These are phyloP conservation scores for Cyrtonyx montezumae DNA, from an alignment of 2,113 vertebrate genomes.

Conservation along the genomic window DNA sequence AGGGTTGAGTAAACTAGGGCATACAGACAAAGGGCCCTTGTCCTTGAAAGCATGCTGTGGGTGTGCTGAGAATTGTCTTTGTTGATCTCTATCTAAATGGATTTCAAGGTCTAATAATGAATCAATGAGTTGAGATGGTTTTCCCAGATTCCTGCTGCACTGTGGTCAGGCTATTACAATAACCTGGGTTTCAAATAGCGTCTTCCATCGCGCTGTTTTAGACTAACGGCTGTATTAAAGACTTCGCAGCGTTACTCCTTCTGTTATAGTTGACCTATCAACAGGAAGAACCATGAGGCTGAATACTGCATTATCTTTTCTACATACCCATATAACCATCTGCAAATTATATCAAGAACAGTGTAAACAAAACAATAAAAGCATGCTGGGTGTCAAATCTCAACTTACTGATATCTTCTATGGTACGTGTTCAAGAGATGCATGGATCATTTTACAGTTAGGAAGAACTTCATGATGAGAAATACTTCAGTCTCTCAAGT, in stretches of 20 bases:
- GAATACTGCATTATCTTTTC: not conserved
- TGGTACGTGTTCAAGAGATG: not conserved
- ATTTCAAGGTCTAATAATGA: constrained; percentile 51
- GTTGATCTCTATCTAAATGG: constrained; percentile 42
- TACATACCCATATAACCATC: not conserved
- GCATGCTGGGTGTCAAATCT: not conserved
- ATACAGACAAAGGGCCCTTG: constrained; percentile 24
- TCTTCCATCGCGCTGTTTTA: not conserved
- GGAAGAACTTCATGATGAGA: not conserved
- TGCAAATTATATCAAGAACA: not conserved
- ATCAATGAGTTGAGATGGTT: constrained; percentile 23
- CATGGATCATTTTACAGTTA: not conserved
- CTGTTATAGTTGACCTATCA: not conserved
- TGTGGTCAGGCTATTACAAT: not conserved
- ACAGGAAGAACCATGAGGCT: not conserved
- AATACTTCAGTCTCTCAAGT: not conserved
- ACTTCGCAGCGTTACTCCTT: not conserved
- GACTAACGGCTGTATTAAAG: not conserved
- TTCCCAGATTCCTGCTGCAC: constrained; percentile 3
- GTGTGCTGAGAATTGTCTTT: constrained; percentile 11
- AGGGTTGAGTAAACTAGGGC: constrained; percentile 42
- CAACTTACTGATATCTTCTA: not conserved
- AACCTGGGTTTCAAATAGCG: not conserved
- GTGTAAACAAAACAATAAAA: constrained; percentile 1
- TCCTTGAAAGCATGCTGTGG: constrained; percentile 22